Conservation (phyloP, 1,140 invertebrate species). For the Conus betulinus region DNA sequence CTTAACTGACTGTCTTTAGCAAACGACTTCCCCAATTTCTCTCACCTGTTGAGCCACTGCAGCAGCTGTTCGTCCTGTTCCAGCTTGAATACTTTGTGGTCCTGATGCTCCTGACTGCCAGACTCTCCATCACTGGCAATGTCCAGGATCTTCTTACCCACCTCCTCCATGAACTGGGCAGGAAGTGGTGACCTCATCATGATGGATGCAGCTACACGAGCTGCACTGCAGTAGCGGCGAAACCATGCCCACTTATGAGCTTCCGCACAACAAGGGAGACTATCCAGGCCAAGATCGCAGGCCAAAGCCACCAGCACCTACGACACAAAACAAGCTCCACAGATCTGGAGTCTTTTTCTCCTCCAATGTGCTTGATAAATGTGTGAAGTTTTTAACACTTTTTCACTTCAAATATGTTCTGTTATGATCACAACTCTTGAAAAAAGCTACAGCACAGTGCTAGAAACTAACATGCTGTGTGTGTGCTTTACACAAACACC, state of each 20-base stretch:
- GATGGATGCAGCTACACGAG: slow-evolving; percentile 89
- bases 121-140: slow-evolving; percentile 78
- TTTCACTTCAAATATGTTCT: too few relatives aligned
- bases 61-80: slow-evolving; percentile 96
- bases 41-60: slow-evolving; percentile 91
- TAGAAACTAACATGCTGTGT: too few relatives aligned
- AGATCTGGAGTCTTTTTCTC: too few relatives aligned
- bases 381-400: too few relatives aligned
- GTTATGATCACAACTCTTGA: too few relatives aligned
- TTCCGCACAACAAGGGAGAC: slow-evolving; percentile 81
- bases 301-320: slow-evolving; percentile 91
- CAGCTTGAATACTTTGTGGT: slow-evolving; percentile 88
- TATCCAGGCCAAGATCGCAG: slow-evolving; percentile 91
- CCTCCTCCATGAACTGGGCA: slow-evolving; percentile 86
- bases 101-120: slow-evolving; percentile 83
- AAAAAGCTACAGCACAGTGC: too few relatives aligned
- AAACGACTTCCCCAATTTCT: not conserved
- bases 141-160: slow-evolving; percentile 79
- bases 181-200: slow-evolving; percentile 86
- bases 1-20: not conserved
- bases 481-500: too few relatives aligned
- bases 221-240: slow-evolving; percentile 91
- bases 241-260: slow-evolving; percentile 96
- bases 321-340: not conserved
- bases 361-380: too few relatives aligned